These are phyloP conservation scores for Tetramorium parvispinum DNA, from an alignment of 1,140 invertebrate genomes.

Conservation along the genomic window DNA sequence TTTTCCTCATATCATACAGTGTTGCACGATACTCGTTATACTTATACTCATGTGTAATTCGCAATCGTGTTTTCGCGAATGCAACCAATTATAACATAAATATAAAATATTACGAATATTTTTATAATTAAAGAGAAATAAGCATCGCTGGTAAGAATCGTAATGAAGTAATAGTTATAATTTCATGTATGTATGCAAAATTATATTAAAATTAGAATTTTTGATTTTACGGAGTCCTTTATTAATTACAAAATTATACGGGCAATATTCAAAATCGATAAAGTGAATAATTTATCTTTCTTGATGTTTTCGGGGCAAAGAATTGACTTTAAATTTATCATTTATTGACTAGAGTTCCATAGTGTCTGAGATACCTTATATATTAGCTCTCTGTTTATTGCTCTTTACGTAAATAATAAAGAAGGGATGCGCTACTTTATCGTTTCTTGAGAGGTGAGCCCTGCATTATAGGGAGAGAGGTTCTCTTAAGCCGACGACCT, in stretches of 20 bases:
- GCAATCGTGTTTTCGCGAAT: no score
- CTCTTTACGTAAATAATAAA: slow-evolving; percentile 25
- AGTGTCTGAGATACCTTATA: background rate
- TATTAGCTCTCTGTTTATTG: slow-evolving; percentile 3
- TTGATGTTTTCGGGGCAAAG: background rate
- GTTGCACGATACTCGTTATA: no score
- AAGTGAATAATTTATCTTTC: background rate
- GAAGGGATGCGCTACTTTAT: background rate
- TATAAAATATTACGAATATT: no score
- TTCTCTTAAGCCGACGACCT: slow-evolving; percentile 38
- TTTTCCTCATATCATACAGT: no score
- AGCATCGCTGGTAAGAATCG: no score
- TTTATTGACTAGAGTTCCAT: background rate
- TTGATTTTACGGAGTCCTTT: background rate
- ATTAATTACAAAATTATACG: background rate
- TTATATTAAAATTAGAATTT: background rate
- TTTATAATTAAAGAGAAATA: no score
- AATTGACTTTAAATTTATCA: background rate
- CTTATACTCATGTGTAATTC: no score
- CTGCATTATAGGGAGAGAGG: slow-evolving; percentile 8
- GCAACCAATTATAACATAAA: no score
- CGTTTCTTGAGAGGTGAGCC: slow-evolving; percentile 31
- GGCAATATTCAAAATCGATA: background rate
- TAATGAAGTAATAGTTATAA: no score
- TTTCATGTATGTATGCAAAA: background rate